Percentiles rank a stretch among this genome's conserved stretches.
Evolutionary conservation across 2,797 vertebrate genomes (phyloP).

Genomic region (Microhierax caerulescens): DNA sequence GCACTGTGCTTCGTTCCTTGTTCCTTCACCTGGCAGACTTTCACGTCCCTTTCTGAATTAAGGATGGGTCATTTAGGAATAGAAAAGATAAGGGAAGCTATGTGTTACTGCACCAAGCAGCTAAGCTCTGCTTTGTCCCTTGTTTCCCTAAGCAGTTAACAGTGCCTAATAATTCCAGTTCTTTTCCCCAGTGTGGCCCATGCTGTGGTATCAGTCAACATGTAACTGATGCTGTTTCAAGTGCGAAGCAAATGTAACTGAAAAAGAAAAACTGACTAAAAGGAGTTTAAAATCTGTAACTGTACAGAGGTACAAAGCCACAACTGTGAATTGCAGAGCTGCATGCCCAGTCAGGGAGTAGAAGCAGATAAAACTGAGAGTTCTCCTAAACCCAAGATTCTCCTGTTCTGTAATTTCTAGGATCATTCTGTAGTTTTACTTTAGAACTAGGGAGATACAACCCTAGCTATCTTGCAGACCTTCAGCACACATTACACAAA

Average conservation of each 20-base stretch:
- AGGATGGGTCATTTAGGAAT: neutral
- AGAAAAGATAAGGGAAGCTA: neutral
- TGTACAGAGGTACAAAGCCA: neutral
- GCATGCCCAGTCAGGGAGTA: neutral
- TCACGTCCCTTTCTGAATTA: neutral
- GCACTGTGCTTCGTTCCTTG: neutral
- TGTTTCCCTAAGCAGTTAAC: neutral
- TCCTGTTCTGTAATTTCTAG: neutral
- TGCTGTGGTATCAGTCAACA: neutral
- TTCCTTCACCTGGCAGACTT: neutral
- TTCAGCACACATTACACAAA: neutral
- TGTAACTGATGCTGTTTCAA: neutral
- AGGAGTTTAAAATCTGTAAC: neutral
- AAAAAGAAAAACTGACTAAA: neutral
- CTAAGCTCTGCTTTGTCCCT: neutral
- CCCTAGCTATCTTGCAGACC: neutral
- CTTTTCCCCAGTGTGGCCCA: neutral
- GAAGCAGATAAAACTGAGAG: neutral
- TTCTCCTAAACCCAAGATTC: neutral
- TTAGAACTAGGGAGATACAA: neutral
- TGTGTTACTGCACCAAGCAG: accelerated
- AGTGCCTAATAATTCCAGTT: neutral
- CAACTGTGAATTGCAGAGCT: neutral
- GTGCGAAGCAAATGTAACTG: neutral
- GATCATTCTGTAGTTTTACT: neutral